Base-by-base conservation (phyloP, 2,113 vertebrate genomes). In the Hucho hucho region DNA sequence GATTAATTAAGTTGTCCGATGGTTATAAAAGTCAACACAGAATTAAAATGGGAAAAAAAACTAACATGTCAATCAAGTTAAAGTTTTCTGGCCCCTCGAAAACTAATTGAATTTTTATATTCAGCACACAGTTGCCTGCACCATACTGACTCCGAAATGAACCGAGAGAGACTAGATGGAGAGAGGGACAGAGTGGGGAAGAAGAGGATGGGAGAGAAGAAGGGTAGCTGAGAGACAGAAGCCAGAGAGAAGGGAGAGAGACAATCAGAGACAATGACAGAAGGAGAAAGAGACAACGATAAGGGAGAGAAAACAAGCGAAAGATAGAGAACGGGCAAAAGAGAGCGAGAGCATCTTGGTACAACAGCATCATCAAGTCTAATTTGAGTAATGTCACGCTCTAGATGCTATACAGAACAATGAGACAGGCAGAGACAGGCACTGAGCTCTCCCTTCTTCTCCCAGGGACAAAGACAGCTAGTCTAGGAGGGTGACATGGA, bases 391-490 rank as follows among this genome's bases (percentile, higher is more conserved):
- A 65, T 28, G 25, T 65, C 25, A 28, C 64, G 69, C 67, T 76
- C 64, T 69, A 78, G 26, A n/a, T 24, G 18, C 59, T 64, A 70
- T 43, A 75, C 74, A 77, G 75, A 75, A 76, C 49, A 75, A 70
- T 74, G 16, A 29, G 43, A 78, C 73, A 47, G 72, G 53, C 64
- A 9, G 63, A 46, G 20, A 80, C 73, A 76, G 49, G 16, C 25
- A 58, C 70, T 26, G 37, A 11, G 71, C 84, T 85, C 83, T 88
- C 13, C 59, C 49, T 43, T 43, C 37, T 43, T 43, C 37, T 43
- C 37, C 2, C 37, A 7, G 16, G 32, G 26, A 73, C 59, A 89
- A 84, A 82, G 73, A 69, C 53, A 25, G 5, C 7, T 22, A 71
- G 58, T 72, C 66, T 70, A 24, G 75, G 13, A 81, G 26, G 24